Conservation (phyloP, 2,113 vertebrate genomes). For the Tonatia bakeri region DNA sequence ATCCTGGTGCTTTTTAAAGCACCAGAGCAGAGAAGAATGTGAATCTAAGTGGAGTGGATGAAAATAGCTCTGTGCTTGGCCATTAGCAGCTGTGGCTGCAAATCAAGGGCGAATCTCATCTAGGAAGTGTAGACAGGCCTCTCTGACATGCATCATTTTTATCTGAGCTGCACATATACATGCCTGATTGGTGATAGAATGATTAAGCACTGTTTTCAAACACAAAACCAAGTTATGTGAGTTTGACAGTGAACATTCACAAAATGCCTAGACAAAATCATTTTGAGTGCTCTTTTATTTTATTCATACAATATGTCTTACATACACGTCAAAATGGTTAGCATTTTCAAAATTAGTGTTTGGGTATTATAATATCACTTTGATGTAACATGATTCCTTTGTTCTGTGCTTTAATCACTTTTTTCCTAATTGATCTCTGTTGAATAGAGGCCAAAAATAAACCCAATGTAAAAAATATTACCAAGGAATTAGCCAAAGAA, state of each 20-base stretch:
- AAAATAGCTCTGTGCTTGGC: constrained; percentile 63
- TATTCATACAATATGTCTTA: background rate
- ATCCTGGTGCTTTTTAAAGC: constrained; percentile 68
- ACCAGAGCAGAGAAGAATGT: constrained; percentile 60
- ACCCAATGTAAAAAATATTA: background rate
- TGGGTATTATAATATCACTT: background rate
- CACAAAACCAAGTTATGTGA: constrained; percentile 15
- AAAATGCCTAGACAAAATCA: background rate
- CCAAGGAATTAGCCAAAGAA: too few relatives aligned
- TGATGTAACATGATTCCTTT: background rate
- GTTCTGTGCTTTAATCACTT: background rate
- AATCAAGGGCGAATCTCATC: constrained; percentile 56
- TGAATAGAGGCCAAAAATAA: constrained; percentile 18
- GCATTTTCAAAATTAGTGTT: background rate
- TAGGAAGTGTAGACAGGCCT: constrained; percentile 27
- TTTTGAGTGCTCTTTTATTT: background rate
- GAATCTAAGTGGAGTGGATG: constrained; percentile 58
- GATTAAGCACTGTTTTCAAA: constrained; percentile 53
- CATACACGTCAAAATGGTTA: background rate
- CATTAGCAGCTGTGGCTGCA: constrained; percentile 66
- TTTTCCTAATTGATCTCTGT: background rate
- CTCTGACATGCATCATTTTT: constrained; percentile 28
- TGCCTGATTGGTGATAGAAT: constrained; percentile 40
- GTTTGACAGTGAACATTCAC: background rate
- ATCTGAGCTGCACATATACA: background rate